A percentile compares a stretch with the other conserved stretches of the same genome.
Evolutionary conservation across 2,113 vertebrate species (phyloP).

Genomic region (Oreochromis aureus): DNA sequence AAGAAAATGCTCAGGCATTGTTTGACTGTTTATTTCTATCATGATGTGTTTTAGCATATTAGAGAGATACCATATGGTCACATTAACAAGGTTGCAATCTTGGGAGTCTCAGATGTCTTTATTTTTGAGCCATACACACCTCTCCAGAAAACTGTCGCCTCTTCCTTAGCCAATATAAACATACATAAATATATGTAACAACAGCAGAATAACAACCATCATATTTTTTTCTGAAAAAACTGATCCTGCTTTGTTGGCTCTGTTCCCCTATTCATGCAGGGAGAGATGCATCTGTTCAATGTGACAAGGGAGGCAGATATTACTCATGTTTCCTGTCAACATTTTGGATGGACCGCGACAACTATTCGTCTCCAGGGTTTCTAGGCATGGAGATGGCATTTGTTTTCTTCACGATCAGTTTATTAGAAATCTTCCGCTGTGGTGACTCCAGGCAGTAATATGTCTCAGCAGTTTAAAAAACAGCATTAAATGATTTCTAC

Average conservation of each 20-base stretch:
- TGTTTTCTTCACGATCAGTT: neutral
- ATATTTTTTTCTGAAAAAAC: neutral
- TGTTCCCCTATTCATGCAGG: neutral
- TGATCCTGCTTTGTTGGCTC: neutral
- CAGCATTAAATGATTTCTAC: neutral
- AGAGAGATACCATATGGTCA: neutral
- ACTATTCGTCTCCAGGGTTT: neutral
- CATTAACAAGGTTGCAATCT: neutral
- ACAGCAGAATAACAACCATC: neutral
- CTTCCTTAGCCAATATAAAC: neutral
- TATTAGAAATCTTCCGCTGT: neutral
- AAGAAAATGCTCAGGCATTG: neutral
- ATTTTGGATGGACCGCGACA: neutral
- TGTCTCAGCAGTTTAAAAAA: neutral
- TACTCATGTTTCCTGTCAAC: slow-evolving; percentile 24
- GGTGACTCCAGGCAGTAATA: neutral
- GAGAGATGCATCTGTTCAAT: slow-evolving; percentile 10
- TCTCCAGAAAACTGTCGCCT: neutral
- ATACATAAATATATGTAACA: neutral
- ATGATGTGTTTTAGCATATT: neutral
- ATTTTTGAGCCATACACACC: neutral
- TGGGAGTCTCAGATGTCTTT: neutral
- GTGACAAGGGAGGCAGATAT: slow-evolving; percentile 5
- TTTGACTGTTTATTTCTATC: neutral
- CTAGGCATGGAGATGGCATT: neutral